Evolutionary conservation across 2,888 invertebrate genomes (phyloP).

Genomic region (Chromoteleia sp.): DNA sequence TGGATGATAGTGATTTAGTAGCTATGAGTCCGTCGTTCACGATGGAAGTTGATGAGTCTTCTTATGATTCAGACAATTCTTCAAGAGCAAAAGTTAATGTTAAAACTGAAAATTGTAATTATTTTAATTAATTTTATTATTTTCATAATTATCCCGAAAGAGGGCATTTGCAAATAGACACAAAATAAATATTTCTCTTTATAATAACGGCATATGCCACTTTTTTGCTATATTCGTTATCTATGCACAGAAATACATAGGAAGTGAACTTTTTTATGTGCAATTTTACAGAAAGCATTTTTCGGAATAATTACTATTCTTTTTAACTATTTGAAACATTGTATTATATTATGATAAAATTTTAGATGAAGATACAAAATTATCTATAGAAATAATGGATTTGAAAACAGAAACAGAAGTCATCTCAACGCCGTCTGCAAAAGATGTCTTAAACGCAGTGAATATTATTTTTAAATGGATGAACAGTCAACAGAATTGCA

Average conservation of each 20-base stretch:
- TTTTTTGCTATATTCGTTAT: too few species aligned
- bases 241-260: too few species aligned
- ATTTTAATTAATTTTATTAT: not conserved
- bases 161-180: too few species aligned
- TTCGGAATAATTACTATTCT: too few species aligned
- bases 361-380: slow-evolving; percentile 29
- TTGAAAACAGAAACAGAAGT: slow-evolving; percentile 31
- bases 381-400: slow-evolving; percentile 42
- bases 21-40: slow-evolving; percentile 11
- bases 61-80: slow-evolving; percentile 30
- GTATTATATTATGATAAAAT: not conserved
- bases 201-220: too few species aligned
- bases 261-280: too few species aligned
- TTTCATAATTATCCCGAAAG: too few species aligned
- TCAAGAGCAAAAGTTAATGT: not conserved
- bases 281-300: too few species aligned
- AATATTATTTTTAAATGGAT: slow-evolving; percentile 59
- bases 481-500: slow-evolving; percentile 30
- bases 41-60: slow-evolving; percentile 46
- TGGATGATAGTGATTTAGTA: slow-evolving; percentile 16
- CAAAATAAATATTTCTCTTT: too few species aligned
- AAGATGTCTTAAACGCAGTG: slow-evolving; percentile 66
- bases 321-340: too few species aligned
- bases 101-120: slow-evolving; percentile 23
- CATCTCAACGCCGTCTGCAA: slow-evolving; percentile 48